Base-by-base conservation (phyloP, 2,888 invertebrate species). In the Azorinus chamasolen region DNA sequence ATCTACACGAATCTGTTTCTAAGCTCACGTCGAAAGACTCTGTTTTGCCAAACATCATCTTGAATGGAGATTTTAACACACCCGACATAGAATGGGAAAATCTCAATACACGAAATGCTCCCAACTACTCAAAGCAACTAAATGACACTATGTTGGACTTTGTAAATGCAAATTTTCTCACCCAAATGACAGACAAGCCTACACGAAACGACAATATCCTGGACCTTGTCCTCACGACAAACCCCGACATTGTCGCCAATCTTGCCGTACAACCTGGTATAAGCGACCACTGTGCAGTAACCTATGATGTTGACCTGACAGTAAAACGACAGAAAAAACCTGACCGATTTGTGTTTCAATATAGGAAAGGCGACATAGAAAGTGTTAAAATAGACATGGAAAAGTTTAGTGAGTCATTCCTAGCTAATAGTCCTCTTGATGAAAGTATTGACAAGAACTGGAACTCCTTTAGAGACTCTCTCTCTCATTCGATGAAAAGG, bases 141-240 rank as follows among this genome's bases (percentile, higher is more conserved):
- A 69, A 59, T 22, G 37, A 69, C 0, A 53, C 39, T n/a, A 69
- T 69, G 59, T 18, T 69, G 6, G 64, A 69, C 59, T 59, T 72
- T 55, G 62, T 63, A 12, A 75, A 61, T 24, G 59, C 63, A 20
- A 69, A 69, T 25, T 75, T 50, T 32, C 69, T 75, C n/a, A 59
- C 63, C 3, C 75, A 75, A 25, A 25, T 69, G 53, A 61, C 54
- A 14, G 48, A 64, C 22, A 20, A 27, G 41, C 71, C 74, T n/a
- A 62, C 66, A 37, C 37, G 63, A 1, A 59, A 54, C 51, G 32
- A 32, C 10, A 70, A 61, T 25, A 64, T 69, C 14, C 43, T 71
- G n/a, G 71, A 71, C 43, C 57, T 76, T 14, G 41, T 61, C 0
- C 25, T 66, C 18, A 66, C 71, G 16, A 66, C 71, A 16, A 58